Evolutionary conservation across 2,113 vertebrate genomes (phyloP), one percentile per base, ranked within the genome.

Genomic region (Siphamia tubifer): DNA sequence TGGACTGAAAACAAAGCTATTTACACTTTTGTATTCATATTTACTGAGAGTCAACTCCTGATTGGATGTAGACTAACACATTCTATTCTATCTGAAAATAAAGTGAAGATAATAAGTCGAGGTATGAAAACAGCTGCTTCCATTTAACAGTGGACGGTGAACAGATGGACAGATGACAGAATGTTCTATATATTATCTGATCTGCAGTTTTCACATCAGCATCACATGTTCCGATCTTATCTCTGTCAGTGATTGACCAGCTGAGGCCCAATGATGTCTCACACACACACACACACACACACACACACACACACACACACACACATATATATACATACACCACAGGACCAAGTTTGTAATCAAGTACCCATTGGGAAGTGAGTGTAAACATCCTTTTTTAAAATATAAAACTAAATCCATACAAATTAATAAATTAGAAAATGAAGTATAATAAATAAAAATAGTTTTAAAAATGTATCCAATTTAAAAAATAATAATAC

Each of bases 151-250:
- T 20, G 38, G 19, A n/a, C 1, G 15, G 20, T 35, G 40, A 15
- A 19, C 21, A 2, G 17, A 31, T 16, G 25, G 45, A 8, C 28
- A 5, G 53, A 32, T 5, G 6, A 24, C 24, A 12, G 23, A 32
- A 44, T 49, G 36, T 34, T 31, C 13, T 32, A 15, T 20, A 42
- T n/a, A 44, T 68, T 60, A 70, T 56, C 36, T 62, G 43, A 74
- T 70, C 54, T 60, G 21, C 25, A 66, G 34, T 32, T 51, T 69
- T 74, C 10, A 43, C 58, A 54, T 70, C 9, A 70, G 47, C 34
- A 45, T 4, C 19, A 13, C 24, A 13, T 43, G 56, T 34, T 44
- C 25, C 12, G 15, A 47, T 45, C 7, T 39, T 28, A 30, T n/a
- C 28, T 31, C 7, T 12, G 42, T 49, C n/a, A 24, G 15, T 60